These are phyloP conservation scores for Venustoraphidia nigricollis DNA, from an alignment of 2,888 invertebrate genomes.

Conservation along the genomic window DNA sequence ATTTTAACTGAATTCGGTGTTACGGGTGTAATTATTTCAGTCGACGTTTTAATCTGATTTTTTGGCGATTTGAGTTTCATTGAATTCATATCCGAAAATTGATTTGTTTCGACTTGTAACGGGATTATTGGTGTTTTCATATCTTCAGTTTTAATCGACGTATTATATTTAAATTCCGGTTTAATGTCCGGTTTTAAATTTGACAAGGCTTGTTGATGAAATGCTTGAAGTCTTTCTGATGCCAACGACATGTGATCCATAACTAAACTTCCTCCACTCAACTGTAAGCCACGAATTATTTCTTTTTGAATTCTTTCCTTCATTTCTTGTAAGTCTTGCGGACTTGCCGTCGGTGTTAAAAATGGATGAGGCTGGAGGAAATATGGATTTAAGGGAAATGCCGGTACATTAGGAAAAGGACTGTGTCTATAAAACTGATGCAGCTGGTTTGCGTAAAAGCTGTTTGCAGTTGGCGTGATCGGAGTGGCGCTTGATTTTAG, in stretches of 20 bases:
- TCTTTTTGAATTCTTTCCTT: constrained; percentile 52
- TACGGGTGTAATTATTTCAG: constrained; percentile 13
- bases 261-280: constrained; percentile 53
- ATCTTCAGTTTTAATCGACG: constrained; percentile 27
- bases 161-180: constrained; percentile 9
- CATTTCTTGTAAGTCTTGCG: constrained; percentile 46
- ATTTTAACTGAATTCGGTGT: constrained; percentile 61
- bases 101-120: constrained; percentile 23
- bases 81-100: constrained; percentile 11
- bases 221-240: constrained; percentile 7
- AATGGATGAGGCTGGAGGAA: constrained; percentile 45
- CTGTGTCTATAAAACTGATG: constrained; percentile 42
- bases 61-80: constrained; percentile 19
- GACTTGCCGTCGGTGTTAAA: constrained; percentile 29
- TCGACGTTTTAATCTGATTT: constrained; percentile 9
- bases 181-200: constrained; percentile 11
- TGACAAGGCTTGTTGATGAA: constrained; percentile 12
- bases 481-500: constrained; percentile 45
- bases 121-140: constrained; percentile 30
- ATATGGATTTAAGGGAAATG: constrained; percentile 44
- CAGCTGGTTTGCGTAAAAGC: constrained; percentile 43
- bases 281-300: constrained; percentile 44
- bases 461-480: constrained; percentile 34
- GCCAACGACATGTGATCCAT: constrained; percentile 26
- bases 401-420: constrained; percentile 22